Conservation (phyloP, 2,888 invertebrate species). For the Harpalus rufipes region DNA sequence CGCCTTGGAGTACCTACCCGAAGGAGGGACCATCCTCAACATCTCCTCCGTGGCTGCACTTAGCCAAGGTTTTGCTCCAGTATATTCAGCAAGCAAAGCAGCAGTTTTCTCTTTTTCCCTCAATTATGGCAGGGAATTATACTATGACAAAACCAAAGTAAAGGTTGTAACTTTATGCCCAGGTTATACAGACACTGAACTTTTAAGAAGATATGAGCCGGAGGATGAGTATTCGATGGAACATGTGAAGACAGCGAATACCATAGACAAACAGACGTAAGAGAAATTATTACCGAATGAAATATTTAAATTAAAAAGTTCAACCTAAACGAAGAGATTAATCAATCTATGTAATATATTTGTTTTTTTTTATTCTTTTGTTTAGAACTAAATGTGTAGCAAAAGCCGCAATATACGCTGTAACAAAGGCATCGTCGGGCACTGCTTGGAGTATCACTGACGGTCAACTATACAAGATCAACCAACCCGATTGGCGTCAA, state of each 20-base stretch:
- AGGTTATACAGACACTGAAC: background rate
- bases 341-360: background rate
- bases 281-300: background rate
- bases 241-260: too few relatives aligned
- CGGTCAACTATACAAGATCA: background rate
- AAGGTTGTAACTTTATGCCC: background rate
- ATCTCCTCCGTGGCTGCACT: background rate
- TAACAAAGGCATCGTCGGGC: background rate
- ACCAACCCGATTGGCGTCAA: background rate
- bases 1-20: slow-evolving; percentile 6
- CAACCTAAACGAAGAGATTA: too few relatives aligned
- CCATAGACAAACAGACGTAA: background rate
- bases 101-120: background rate
- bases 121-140: background rate
- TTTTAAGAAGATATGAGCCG: background rate
- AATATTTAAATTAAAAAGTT: too few relatives aligned
- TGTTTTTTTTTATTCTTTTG: background rate
- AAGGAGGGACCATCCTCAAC: slow-evolving; percentile 2
- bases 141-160: background rate
- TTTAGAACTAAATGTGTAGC: slow-evolving; percentile 6
- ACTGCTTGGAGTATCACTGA: background rate
- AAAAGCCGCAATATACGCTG: slow-evolving; percentile 15
- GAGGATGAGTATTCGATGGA: background rate
- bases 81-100: background rate
- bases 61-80: background rate